Base-by-base conservation (phyloP, 2,113 vertebrate genomes). In the Archilochus colubris region DNA sequence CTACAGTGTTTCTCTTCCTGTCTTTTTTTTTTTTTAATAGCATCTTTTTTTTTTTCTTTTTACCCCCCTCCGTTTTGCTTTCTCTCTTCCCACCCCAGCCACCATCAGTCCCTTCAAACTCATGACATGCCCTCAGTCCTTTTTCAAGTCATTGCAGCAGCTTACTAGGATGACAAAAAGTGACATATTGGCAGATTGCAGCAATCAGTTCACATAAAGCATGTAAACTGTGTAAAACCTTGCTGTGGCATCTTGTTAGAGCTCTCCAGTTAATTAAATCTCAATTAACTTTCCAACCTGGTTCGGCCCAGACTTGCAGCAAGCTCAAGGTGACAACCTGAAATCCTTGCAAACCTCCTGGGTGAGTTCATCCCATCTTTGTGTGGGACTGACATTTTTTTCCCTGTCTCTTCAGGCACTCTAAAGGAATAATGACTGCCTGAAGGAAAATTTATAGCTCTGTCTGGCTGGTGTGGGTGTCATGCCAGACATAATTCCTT, bases 261-360 rank as follows among this genome's bases (percentile, higher is more conserved):
- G 57, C 75, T 48, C 69, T 88, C 55, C 81, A 82, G 69, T 91
- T 95, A 89, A 82, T 92, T 93, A 77, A 82, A 81, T 93, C 83
- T 28, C 78, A 91, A 89, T 86, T 69, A 54, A 59, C 20, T 89
- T 86, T 88, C 86, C 48, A 11, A 46, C 66, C 64, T 33, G 87
- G 77, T 82, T 93, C 96, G 92, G 80, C 89, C 59, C 36, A 11
- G 20, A 18, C 19, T 95, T 88, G 74, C 68, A 91, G 75, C 14
- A 68, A 78, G 40, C 64, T 88, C 12, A 77, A 89, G 94, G 40
- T 81, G 84, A 68, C 85, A 92, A 90, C 69, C 74, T 78, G 81
- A 70, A 88, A 54, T 82, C 51, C 51, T 86, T 88, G 67, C 61
- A 86, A 44, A 92, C 82, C 40, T 40, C 40, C 40, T 40, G 40